phyloP scores from a whole-genome alignment of 1,140 invertebrate species.

The Drosophila auraria region DNA sequence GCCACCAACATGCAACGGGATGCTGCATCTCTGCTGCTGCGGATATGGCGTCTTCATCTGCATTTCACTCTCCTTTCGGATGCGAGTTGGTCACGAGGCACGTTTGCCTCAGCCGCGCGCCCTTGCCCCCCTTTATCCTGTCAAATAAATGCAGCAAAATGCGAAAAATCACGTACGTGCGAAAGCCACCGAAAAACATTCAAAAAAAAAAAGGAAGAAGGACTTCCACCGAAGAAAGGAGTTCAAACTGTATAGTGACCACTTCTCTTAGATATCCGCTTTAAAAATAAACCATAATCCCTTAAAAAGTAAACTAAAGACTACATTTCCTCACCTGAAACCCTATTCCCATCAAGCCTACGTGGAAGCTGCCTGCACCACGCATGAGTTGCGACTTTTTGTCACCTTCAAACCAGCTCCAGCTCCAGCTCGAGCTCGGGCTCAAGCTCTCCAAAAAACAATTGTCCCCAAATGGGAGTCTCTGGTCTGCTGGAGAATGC shows the following conservation, averaged over 20 bases:
- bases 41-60: slow-evolving; percentile 19
- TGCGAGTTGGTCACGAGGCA: slow-evolving; percentile 34
- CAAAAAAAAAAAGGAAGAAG: neutral
- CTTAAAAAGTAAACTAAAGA: neutral
- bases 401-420: slow-evolving; percentile 37
- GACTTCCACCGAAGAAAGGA: neutral
- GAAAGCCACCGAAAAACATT: slow-evolving; percentile 19
- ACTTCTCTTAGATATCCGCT: neutral
- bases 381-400: slow-evolving; percentile 41
- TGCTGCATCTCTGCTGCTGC: neutral
- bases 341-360: neutral
- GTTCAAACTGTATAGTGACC: neutral
- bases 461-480: slow-evolving; percentile 38
- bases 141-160: slow-evolving; percentile 70
- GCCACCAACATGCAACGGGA: slow-evolving; percentile 3
- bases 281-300: no score
- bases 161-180: slow-evolving; percentile 73
- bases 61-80: slow-evolving; percentile 1
- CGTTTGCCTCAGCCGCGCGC: slow-evolving; percentile 6
- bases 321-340: neutral
- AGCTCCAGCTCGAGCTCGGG: slow-evolving; percentile 6
- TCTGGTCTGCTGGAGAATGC: slow-evolving; percentile 16
- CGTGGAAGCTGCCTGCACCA: slow-evolving; percentile 13
- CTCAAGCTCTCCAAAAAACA: slow-evolving; percentile 29
- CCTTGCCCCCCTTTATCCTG: neutral